A percentile compares a stretch with the other conserved stretches of the same genome.
Conservation (phyloP, 2,113 vertebrate genomes). For the Podarcis raffonei region DNA sequence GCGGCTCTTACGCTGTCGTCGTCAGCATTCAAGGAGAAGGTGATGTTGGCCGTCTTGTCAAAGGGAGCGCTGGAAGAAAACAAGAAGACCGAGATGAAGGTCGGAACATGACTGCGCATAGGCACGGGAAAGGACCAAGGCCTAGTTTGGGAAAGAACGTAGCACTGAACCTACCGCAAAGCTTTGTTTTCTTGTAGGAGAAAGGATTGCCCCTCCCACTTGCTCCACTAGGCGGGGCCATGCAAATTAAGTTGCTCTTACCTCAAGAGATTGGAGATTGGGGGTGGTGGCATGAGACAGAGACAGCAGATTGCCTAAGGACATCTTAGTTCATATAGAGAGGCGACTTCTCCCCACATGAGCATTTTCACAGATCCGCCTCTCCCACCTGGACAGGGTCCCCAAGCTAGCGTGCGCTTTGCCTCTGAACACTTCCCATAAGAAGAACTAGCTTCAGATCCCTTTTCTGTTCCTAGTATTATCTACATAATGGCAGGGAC, state of each 20-base stretch:
- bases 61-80: slow-evolving; percentile 68
- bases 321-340: too few species aligned
- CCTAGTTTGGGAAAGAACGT: background rate
- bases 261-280: too few species aligned
- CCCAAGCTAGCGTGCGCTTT: background rate
- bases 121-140: background rate
- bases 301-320: background rate
- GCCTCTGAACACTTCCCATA: background rate
- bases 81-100: background rate
- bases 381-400: background rate
- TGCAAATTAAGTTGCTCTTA: too few species aligned
- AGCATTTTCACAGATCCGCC: background rate
- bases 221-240: too few species aligned
- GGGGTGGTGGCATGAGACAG: too few species aligned
- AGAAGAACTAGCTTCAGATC: background rate
- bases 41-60: slow-evolving; percentile 76
- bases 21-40: slow-evolving; percentile 73
- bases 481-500: background rate
- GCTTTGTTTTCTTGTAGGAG: too few species aligned
- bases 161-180: too few species aligned
- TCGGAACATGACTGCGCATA: background rate
- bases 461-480: background rate
- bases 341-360: background rate
- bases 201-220: too few species aligned
- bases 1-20: slow-evolving; percentile 73